Evolutionary conservation across 2,113 vertebrate genomes (phyloP).

Genomic region (Halichoerus grypus): DNA sequence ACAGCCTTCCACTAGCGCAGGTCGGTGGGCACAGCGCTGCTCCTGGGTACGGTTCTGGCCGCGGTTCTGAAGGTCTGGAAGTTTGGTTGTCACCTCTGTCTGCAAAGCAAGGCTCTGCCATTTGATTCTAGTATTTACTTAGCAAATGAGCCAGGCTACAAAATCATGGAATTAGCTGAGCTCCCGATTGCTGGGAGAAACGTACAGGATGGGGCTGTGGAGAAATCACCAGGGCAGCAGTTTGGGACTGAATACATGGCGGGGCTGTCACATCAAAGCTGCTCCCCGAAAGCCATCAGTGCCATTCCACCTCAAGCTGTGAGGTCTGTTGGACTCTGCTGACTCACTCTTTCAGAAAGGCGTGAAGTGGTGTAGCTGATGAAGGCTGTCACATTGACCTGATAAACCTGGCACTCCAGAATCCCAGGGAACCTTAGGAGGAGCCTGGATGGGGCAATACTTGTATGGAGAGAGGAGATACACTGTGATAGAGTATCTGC

Average conservation of each 20-base stretch:
- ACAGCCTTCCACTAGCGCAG: too few species aligned
- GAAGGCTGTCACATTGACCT: not conserved
- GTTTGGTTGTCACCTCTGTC: not conserved
- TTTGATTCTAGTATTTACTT: not conserved
- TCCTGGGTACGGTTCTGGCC: not conserved
- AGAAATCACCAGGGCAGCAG: not conserved
- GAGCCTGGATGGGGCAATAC: too few species aligned
- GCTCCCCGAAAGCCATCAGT: not conserved
- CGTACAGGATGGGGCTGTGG: not conserved
- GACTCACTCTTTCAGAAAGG: not conserved
- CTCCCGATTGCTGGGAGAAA: not conserved
- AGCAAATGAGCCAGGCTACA: not conserved
- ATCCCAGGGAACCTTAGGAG: not conserved
- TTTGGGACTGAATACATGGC: too few species aligned
- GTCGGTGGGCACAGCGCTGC: fast-evolving
- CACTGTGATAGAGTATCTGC: fast-evolving
- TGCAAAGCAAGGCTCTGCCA: not conserved
- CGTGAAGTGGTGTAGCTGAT: not conserved
- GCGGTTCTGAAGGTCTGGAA: not conserved
- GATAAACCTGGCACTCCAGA: not conserved
- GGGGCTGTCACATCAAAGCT: too few species aligned
- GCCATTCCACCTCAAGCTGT: not conserved
- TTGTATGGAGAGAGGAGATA: not conserved
- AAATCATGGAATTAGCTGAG: not conserved
- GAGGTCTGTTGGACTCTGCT: not conserved